Base-by-base conservation (phyloP, 2,113 vertebrate species). In the Sinosuthora webbiana region DNA sequence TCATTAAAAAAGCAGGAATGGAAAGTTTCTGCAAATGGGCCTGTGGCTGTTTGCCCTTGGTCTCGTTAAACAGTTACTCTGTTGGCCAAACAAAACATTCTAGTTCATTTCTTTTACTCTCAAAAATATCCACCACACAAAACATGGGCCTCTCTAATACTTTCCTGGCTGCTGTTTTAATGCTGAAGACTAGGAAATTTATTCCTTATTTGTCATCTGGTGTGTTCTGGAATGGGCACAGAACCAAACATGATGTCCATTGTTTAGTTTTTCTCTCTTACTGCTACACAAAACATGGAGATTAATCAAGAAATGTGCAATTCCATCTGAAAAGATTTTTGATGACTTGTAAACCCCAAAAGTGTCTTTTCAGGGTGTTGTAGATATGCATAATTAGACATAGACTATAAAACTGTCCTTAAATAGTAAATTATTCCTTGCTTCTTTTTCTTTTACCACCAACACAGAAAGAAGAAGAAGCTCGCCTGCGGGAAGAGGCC, bases 401-500 rank as follows among this genome's bases (percentile, higher is more conserved):
- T 17, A 8, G 25, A 15, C 20, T 70, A 39, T 71, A 59, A 88
- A 60, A 64, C n/a, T 53, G 18, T 59, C 49, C 39, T 82, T 75
- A 42, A 68, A 33, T 21, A 41, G 18, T 52, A 74, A 69, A 31
- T 65, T 31, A n/a, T 52, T 87, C 15, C 23, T 27, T 1, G 2
- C 25, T 41, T 55, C 31, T 25, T 60, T 33, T 86, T 80, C 77
- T 80, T 91, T 79, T 62, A 14, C 18, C 18, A 19, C 79, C n/a
- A 53, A 63, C 30, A 33, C 55, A 98, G 98, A 98, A 99, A 95
- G 99, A 99, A 97, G 99, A 99, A 68, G 99, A 99, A 95, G 97
- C 98, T 93, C 99, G 99, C 17, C 97, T 97, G 75, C 98, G 98
- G n/a, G 99, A 99, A 91, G 99, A 99, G 86, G 98, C 98, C 0